A percentile compares a stretch with the other conserved stretches of the same genome.
Evolutionary conservation across 1,140 invertebrate genomes (phyloP).

Genomic region (Micrasema minimum): DNA sequence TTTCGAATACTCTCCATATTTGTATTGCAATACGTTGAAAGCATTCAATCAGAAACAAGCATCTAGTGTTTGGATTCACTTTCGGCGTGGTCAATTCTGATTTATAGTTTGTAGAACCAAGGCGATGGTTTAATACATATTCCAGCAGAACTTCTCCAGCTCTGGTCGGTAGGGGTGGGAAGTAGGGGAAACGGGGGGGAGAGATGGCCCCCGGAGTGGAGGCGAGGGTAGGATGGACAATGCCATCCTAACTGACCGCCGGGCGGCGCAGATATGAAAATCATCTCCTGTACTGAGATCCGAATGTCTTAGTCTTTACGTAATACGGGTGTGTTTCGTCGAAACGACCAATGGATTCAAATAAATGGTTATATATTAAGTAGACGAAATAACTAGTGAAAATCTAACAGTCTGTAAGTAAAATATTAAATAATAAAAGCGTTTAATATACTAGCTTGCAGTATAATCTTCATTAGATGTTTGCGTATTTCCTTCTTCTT

Average conservation of each 20-base stretch:
- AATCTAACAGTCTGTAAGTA: too few species aligned
- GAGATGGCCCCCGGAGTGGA: neutral
- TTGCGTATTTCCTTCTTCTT: too few species aligned
- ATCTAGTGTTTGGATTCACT: slow-evolving; percentile 28
- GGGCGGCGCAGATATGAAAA: slow-evolving; percentile 53
- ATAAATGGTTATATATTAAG: too few species aligned
- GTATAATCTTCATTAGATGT: too few species aligned
- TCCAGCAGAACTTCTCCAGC: neutral
- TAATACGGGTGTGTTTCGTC: slow-evolving; percentile 36
- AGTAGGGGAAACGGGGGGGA: neutral
- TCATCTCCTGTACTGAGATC: slow-evolving; percentile 53
- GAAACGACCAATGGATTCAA: neutral
- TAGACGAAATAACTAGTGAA: neutral
- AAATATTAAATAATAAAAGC: too few species aligned
- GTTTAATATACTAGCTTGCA: too few species aligned
- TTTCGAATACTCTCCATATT: too few species aligned
- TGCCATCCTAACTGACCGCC: slow-evolving; percentile 54
- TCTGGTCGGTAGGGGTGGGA: neutral
- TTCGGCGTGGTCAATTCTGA: slow-evolving; percentile 21
- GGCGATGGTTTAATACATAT: neutral
- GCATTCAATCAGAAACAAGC: slow-evolving; percentile 9
- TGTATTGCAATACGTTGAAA: neutral
- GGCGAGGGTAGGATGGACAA: slow-evolving; percentile 42
- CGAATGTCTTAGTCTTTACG: slow-evolving; percentile 53
- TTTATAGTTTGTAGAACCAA: slow-evolving; percentile 7